Conservation (phyloP, 2,888 invertebrate genomes). For the Opisthograptis luteolata region DNA sequence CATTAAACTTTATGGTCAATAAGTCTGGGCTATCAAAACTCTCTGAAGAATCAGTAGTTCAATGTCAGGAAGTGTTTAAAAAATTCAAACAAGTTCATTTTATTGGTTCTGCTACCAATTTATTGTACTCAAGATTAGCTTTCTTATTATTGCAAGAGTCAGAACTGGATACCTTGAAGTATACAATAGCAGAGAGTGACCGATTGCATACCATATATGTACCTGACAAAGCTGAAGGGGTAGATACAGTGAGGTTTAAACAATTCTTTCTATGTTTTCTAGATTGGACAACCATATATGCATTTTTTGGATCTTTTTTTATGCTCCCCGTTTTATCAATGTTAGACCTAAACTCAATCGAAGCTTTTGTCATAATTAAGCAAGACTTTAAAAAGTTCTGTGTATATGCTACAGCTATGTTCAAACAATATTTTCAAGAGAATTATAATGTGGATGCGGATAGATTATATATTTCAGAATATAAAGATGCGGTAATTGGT, state of each 20-base stretch:
- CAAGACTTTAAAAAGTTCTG: conserved; percentile 33
- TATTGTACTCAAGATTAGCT: conserved; percentile 49
- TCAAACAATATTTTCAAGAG: conserved; percentile 50
- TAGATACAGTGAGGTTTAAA: conserved; percentile 38
- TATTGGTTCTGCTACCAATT: conserved; percentile 53
- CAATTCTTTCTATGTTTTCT: conserved; percentile 48
- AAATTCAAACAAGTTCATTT: conserved; percentile 64
- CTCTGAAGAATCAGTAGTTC: conserved; percentile 36
- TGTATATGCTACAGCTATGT: conserved; percentile 53
- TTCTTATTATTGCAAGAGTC: conserved; percentile 51
- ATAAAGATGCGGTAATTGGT: conserved; percentile 40
- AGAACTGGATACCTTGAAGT: conserved; percentile 52
- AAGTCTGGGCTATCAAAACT: conserved; percentile 34
- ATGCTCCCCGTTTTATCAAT: conserved; percentile 41
- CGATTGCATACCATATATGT: conserved; percentile 36
- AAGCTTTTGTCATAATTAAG: conserved; percentile 52
- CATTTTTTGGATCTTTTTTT: conserved; percentile 37
- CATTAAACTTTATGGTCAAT: conserved; percentile 58
- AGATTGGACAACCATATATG: conserved; percentile 45
- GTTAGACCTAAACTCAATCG: conserved; percentile 45
- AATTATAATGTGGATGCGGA: conserved; percentile 46
- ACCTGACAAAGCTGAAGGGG: conserved; percentile 24
- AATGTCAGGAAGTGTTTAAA: conserved; percentile 58
- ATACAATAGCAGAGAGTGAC: conserved; percentile 48
- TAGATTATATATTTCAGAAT: conserved; percentile 33